phyloP scores from a whole-genome alignment of 1,140 invertebrate genomes.

The Leguminivora glycinivorella region DNA sequence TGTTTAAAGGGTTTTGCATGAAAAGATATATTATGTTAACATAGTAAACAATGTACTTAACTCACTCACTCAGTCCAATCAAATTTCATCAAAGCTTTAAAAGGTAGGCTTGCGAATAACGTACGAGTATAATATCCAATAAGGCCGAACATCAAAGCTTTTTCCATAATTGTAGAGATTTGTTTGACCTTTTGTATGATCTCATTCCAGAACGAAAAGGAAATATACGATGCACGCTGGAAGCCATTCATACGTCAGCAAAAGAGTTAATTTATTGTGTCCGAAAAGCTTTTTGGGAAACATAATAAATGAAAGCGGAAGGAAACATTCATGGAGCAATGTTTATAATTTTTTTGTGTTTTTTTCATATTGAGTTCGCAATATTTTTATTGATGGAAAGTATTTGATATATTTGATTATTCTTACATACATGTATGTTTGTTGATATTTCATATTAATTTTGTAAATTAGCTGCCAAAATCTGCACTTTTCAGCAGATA shows the following conservation, averaged over 20 bases:
- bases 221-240: conserved; percentile 7
- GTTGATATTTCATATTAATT: too few species aligned
- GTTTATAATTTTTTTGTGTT: conserved; percentile 5
- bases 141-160: not conserved
- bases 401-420: too few species aligned
- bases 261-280: conserved; percentile 15
- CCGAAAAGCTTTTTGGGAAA: conserved; percentile 7
- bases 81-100: not conserved
- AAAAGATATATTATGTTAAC: not conserved
- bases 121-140: conserved; percentile 20
- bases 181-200: conserved; percentile 18
- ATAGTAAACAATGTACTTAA: not conserved
- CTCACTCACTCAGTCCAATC: not conserved
- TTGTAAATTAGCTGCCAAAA: too few species aligned
- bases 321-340: conserved; percentile 17
- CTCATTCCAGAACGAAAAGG: not conserved
- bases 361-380: not conserved
- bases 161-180: conserved; percentile 13
- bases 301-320: conserved; percentile 16
- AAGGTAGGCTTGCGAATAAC: not conserved
- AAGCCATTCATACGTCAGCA: conserved; percentile 10
- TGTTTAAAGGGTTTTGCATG: too few species aligned
- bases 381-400: too few species aligned
- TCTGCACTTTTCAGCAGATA: too few species aligned
- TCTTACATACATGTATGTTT: too few species aligned